Evolutionary conservation across 2,113 vertebrate genomes (phyloP).

Genomic region (Crotalus tigris): DNA sequence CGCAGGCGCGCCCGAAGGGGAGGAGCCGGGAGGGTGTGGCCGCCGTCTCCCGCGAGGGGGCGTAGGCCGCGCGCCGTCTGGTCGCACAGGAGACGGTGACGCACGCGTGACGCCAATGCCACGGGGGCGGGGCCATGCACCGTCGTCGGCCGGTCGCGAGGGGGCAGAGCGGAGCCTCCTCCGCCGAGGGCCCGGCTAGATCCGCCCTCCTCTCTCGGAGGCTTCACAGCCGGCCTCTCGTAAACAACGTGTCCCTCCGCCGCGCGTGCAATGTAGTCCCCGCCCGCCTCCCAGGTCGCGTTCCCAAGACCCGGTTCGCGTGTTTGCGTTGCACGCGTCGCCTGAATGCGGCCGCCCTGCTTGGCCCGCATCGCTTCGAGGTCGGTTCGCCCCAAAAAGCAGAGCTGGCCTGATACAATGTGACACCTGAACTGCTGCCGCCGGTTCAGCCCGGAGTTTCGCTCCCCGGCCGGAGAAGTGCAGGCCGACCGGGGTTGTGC

Average conservation of each 20-base stretch:
- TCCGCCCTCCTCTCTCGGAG: rapidly evolving
- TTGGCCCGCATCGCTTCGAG: background rate
- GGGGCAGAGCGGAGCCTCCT: slow-evolving; percentile 31
- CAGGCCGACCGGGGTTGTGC: background rate
- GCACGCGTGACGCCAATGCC: slow-evolving; percentile 75
- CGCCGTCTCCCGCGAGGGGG: background rate
- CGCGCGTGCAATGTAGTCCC: slow-evolving; percentile 34
- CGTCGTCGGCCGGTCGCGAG: background rate
- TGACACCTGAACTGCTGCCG: no score
- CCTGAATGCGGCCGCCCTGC: background rate
- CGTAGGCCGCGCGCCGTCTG: slow-evolving; percentile 71
- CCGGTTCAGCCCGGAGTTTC: background rate
- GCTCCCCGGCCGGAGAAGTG: background rate
- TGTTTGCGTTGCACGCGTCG: background rate
- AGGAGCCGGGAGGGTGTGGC: background rate
- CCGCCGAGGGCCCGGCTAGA: slow-evolving; percentile 20
- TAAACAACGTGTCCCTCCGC: slow-evolving; percentile 27
- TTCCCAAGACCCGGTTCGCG: background rate
- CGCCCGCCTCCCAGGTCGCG: rapidly evolving
- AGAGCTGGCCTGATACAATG: background rate
- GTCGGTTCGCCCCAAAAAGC: background rate
- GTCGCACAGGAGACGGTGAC: slow-evolving; percentile 77
- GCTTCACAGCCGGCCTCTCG: background rate
- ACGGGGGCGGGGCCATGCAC: slow-evolving; percentile 44
- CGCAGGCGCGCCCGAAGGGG: background rate